Base-by-base conservation (phyloP, 23 tunicate genomes). In the Oikopleura albicans region DNA sequence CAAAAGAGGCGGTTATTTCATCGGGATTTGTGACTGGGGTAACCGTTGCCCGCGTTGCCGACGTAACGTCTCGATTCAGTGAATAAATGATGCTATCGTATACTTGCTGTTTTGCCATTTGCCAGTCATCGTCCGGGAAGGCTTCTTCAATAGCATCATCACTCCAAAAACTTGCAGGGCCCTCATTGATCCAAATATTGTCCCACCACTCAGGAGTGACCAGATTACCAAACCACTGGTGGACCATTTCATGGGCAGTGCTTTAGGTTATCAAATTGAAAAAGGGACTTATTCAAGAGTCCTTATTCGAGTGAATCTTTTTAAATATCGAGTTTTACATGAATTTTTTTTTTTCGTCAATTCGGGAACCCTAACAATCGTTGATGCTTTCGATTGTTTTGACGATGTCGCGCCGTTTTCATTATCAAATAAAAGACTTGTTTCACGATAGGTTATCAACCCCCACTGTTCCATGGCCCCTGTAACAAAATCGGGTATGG, bases 401-500 rank as follows among this genome's bases (percentile, higher is more conserved):
- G 35, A 29, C 28, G 34, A 12, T 12, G 79, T 71, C 4, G 79
- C 79, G 35, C 79, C 79, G 33, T 16, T 37, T 12, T 71, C 79
- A 71, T 2, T 2, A 71, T 71, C 79, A 71, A 12, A 71, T 4
- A 71, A 37, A 2, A 71, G 31, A 2, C 37, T 22, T 16, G 79
- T 71, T 71, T 71, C 79, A 22, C 79, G 38, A 75, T 93, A 93
- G 0, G 98, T 93, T 1, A 93, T 88, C 0, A 93, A 66, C 22
- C 98, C 98, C 98, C 98, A 93, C 84, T 93, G 91, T 85, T 93
- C 98, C 98, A 93, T 93, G 0, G 98, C 98, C 39, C 98, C 96
- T 88, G 98, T 92, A 16, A 85, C 98, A 86, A 93, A 93, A 85
- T 93, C 94, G 28, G 98, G 98, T 40, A 93, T 86, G 39, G 98